Percentiles rank a stretch among this genome's conserved stretches.
phyloP scores from a whole-genome alignment of 2,797 vertebrate species.

The Poecilia velifera region DNA sequence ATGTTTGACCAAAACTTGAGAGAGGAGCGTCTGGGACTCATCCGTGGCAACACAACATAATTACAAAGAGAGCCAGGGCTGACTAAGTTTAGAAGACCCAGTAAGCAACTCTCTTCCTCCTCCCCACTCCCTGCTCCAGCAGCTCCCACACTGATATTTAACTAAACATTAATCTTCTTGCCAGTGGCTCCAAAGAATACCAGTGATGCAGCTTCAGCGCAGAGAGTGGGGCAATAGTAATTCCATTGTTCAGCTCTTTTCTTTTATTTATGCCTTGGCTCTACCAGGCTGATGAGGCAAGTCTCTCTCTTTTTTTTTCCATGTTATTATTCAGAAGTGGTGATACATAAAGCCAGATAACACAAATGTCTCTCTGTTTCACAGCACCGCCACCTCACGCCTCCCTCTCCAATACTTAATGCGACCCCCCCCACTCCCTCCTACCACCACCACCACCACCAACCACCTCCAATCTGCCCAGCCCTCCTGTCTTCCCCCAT shows the following conservation, averaged over 20 bases:
- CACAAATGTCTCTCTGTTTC: conserved; percentile 98
- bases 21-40: conserved; percentile 74
- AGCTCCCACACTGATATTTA: conserved; percentile 98
- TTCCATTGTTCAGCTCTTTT: conserved; percentile 96
- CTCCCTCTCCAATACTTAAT: conserved; percentile 82
- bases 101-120: conserved; percentile 69
- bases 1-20: conserved; percentile 67
- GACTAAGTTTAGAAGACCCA: conserved; percentile 93
- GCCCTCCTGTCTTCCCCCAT: conserved; percentile 59
- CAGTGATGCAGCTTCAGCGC: conserved; percentile 88
- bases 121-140: conserved; percentile 79
- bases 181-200: conserved; percentile 97
- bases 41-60: conserved; percentile 85
- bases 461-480: conserved; percentile 67
- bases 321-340: conserved; percentile 98
- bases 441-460: conserved; percentile 59
- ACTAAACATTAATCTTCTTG: conserved; percentile 99
- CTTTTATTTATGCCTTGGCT: conserved; percentile 99
- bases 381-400: conserved; percentile 82
- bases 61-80: conserved; percentile 84
- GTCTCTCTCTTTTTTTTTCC: conserved; percentile 81
- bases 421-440: conserved; percentile 47
- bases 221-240: conserved; percentile 90
- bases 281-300: conserved; percentile 99
- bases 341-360: conserved; percentile 98